Conservation (phyloP, 2,113 vertebrate species). For the Anser brachyrhynchus region DNA sequence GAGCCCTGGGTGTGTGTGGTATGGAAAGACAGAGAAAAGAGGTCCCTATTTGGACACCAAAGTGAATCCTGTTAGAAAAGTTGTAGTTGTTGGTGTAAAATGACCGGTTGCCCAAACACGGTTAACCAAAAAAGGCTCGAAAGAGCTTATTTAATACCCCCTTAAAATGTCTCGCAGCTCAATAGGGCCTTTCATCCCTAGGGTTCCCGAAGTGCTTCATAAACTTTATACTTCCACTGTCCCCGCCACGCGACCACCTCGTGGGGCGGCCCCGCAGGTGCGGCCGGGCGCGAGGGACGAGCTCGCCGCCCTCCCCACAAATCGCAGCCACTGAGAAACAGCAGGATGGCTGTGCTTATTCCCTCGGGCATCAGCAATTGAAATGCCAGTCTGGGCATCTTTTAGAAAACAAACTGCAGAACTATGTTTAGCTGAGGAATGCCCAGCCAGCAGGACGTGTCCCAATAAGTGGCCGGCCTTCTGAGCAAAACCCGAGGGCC, state of each 20-base stretch:
- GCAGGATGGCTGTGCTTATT: not conserved
- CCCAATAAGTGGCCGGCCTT: not conserved
- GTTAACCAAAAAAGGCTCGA: constrained; percentile 55
- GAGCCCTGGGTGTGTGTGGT: not conserved
- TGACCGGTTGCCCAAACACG: constrained; percentile 15
- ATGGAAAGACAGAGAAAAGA: not conserved
- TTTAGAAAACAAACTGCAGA: not conserved
- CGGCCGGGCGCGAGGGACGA: no score
- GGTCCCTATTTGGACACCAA: not conserved
- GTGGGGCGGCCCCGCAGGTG: not conserved
- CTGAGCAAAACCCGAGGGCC: not conserved
- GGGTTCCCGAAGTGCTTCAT: constrained; percentile 5
- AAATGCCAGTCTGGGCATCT: not conserved
- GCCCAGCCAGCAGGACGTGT: not conserved
- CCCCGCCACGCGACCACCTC: not conserved
- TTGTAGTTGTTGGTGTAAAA: constrained; percentile 23
- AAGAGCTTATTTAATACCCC: constrained; percentile 38
- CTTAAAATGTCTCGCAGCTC: not conserved
- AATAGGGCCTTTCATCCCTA: constrained; percentile 48
- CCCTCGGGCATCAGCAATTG: not conserved
- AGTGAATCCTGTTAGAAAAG: constrained; percentile 16
- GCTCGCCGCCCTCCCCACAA: no score
- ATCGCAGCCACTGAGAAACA: not conserved
- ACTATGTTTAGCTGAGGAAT: not conserved
- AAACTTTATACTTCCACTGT: not conserved